Evolutionary conservation across 2,113 vertebrate genomes (phyloP).

Genomic region (Merops nubicus): DNA sequence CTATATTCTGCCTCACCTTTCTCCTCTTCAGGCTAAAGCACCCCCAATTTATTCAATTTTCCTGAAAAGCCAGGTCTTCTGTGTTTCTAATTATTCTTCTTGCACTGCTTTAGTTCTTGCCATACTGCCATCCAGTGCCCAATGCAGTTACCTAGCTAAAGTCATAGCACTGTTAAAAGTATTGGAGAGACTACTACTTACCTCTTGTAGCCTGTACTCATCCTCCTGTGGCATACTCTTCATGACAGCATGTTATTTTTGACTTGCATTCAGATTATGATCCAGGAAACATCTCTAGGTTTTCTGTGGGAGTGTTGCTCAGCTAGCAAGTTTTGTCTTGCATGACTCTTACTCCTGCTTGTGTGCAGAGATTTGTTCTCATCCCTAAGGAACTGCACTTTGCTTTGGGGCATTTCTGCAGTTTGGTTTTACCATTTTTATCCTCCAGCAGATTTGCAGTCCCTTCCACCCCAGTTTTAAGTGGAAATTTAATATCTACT

Average conservation of each 20-base stretch:
- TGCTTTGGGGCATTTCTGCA: neutral
- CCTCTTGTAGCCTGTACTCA: neutral
- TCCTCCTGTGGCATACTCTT: neutral
- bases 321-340: neutral
- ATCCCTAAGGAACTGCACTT: neutral
- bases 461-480: neutral
- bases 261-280: neutral
- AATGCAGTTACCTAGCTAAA: neutral
- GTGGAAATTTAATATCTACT: neutral
- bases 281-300: neutral
- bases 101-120: neutral
- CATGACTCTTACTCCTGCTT: neutral
- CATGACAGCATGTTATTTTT: rapidly evolving
- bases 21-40: neutral
- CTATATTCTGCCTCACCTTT: neutral
- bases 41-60: neutral
- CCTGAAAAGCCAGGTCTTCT: neutral
- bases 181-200: rapidly evolving
- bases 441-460: neutral
- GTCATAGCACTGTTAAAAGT: neutral
- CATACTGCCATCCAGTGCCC: conserved; percentile 5
- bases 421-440: neutral
- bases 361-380: neutral
- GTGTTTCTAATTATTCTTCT: neutral
- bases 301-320: neutral